phyloP scores from a whole-genome alignment of 30 jellyfish, hydroid and myxozoan species.

The Haliclystus octoradiatus region DNA sequence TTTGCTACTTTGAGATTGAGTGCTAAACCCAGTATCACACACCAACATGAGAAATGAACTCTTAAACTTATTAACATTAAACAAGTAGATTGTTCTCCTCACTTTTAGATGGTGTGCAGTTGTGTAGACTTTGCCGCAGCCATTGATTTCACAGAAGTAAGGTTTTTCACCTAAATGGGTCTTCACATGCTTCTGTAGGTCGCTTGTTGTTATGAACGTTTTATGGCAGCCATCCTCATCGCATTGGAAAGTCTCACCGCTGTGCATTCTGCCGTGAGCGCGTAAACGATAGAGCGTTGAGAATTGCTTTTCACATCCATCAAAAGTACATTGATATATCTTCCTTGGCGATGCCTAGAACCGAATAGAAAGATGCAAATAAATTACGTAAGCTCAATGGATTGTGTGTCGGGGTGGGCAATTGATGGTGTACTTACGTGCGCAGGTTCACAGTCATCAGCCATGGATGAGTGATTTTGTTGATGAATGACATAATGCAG shows the following conservation, averaged over 20 bases:
- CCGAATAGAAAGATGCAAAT: slow-evolving; percentile 11
- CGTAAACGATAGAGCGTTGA: slow-evolving; percentile 82
- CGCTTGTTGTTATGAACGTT: slow-evolving; percentile 74
- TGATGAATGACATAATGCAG: not conserved
- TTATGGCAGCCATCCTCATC: slow-evolving; percentile 87
- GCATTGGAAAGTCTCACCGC: slow-evolving; percentile 89
- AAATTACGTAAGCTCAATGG: not conserved
- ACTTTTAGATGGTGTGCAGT: slow-evolving; percentile 97
- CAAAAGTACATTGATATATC: slow-evolving; percentile 73
- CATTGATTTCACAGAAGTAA: slow-evolving; percentile 67
- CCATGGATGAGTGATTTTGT: too few species aligned
- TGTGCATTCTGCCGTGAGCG: slow-evolving; percentile 89
- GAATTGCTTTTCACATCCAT: slow-evolving; percentile 89
- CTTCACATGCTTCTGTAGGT: slow-evolving; percentile 69
- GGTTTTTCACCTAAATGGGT: slow-evolving; percentile 92
- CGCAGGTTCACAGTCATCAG: too few species aligned
- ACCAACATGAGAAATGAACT: too few species aligned
- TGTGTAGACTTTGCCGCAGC: slow-evolving; percentile 89
- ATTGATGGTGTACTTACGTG: too few species aligned
- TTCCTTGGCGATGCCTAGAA: slow-evolving; percentile 36
- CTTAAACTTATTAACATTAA: too few species aligned
- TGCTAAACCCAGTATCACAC: too few species aligned
- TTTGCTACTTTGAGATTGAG: too few species aligned
- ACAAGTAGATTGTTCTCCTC: too few species aligned
- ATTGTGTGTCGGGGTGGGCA: too few species aligned